Percentiles rank a stretch among this genome's conserved stretches.
phyloP scores from a whole-genome alignment of 2,113 vertebrate species.

The Tretioscincus oriximinensis region DNA sequence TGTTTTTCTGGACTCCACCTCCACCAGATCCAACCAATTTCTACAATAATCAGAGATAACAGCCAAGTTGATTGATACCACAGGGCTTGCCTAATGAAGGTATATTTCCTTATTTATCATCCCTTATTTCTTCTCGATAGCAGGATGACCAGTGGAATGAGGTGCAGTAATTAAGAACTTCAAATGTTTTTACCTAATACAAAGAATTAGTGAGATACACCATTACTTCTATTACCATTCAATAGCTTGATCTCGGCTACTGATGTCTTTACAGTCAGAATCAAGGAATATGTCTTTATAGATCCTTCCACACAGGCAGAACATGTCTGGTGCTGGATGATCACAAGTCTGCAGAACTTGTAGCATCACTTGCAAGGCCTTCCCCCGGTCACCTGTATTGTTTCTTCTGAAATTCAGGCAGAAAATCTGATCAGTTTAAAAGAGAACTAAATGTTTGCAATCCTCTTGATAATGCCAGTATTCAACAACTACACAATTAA shows the following conservation, averaged over 20 bases:
- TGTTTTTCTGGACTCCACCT: not conserved
- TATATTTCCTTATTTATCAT: not conserved
- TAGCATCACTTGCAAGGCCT: slow-evolving; percentile 89
- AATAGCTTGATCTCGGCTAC: slow-evolving; percentile 87
- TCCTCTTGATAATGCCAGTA: not conserved
- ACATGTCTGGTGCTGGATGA: slow-evolving; percentile 91
- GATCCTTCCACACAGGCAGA: slow-evolving; percentile 93
- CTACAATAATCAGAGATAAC: not conserved
- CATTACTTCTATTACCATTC: slow-evolving; percentile 79
- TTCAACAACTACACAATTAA: not conserved
- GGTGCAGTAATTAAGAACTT: not conserved
- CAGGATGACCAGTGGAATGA: not conserved
- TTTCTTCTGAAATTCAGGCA: slow-evolving; percentile 80
- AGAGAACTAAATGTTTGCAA: slow-evolving; percentile 22
- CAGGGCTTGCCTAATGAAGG: not conserved
- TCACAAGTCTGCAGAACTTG: slow-evolving; percentile 87
- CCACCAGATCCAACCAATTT: not conserved
- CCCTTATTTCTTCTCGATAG: not conserved
- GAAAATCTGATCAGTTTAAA: slow-evolving; percentile 27
- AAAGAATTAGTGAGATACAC: not conserved
- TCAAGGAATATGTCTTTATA: slow-evolving; percentile 97
- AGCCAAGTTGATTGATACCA: not conserved
- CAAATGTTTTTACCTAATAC: not conserved
- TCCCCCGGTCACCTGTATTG: slow-evolving; percentile 83
- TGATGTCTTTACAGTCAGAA: slow-evolving; percentile 86